Conservation (phyloP, 2,888 invertebrate genomes). For the Polydrusus tereticollis region DNA sequence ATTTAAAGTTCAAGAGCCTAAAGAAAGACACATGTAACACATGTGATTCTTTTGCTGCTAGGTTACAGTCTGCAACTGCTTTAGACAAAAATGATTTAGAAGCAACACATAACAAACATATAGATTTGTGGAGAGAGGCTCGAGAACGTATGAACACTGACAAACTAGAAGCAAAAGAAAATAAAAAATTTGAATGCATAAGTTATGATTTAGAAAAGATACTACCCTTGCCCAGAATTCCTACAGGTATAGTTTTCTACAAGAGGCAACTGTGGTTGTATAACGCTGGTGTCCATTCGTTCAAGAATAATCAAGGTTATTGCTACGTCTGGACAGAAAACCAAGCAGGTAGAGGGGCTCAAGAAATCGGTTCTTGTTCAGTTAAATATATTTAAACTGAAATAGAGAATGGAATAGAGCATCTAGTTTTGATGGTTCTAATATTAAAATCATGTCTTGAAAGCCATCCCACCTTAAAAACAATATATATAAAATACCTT, state of each 20-base stretch:
- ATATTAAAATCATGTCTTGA: background rate
- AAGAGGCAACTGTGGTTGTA: slow-evolving; percentile 58
- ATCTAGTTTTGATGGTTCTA: too few relatives aligned
- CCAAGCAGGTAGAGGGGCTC: slow-evolving; percentile 53
- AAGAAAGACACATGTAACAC: too few relatives aligned
- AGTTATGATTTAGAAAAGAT: slow-evolving; percentile 54
- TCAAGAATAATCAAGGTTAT: slow-evolving; percentile 36
- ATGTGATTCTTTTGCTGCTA: too few relatives aligned
- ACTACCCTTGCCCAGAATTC: slow-evolving; percentile 48
- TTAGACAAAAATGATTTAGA: too few relatives aligned
- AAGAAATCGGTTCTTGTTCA: slow-evolving; percentile 53
- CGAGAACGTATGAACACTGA: too few relatives aligned
- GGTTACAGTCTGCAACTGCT: too few relatives aligned
- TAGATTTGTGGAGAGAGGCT: too few relatives aligned
- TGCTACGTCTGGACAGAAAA: slow-evolving; percentile 54
- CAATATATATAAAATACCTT: slow-evolving; percentile 7
- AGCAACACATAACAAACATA: too few relatives aligned
- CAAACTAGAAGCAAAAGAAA: too few relatives aligned
- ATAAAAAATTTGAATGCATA: too few relatives aligned
- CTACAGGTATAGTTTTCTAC: slow-evolving; percentile 54
- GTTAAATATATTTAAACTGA: slow-evolving; percentile 15
- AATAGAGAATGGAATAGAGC: background rate
- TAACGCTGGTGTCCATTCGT: slow-evolving; percentile 52
- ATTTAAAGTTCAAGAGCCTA: too few relatives aligned
- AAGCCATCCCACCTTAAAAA: background rate